phyloP scores from a whole-genome alignment of 2,888 invertebrate species.

The Drosophila borealis region DNA sequence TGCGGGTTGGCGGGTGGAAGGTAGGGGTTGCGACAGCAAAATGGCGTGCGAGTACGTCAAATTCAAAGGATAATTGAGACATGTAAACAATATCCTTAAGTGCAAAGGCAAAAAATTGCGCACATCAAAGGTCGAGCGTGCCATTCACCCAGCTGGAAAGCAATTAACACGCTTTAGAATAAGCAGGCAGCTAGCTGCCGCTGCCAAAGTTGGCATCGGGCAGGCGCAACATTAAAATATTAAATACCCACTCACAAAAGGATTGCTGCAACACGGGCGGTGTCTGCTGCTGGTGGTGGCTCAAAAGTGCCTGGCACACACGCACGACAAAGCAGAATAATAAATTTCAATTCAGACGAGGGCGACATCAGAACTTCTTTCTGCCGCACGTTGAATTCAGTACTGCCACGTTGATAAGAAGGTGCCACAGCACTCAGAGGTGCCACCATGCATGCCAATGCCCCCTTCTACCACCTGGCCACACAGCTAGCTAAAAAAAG shows the following conservation, averaged over 20 bases:
- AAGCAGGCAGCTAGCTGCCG: slow-evolving; percentile 11
- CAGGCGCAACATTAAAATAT: slow-evolving; percentile 47
- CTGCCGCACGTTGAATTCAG: slow-evolving; percentile 43
- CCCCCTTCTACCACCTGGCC: slow-evolving; percentile 12
- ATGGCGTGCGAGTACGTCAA: slow-evolving; percentile 45
- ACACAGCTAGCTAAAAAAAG: slow-evolving; percentile 23
- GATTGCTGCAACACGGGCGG: slow-evolving; percentile 30
- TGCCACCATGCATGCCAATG: slow-evolving; percentile 33
- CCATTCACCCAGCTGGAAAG: slow-evolving; percentile 64
- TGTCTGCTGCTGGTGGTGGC: slow-evolving; percentile 16
- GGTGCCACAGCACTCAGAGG: slow-evolving; percentile 31
- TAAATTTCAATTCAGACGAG: slow-evolving; percentile 78
- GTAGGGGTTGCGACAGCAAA: slow-evolving; percentile 13
- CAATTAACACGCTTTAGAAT: slow-evolving; percentile 66
- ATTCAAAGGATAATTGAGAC: slow-evolving; percentile 78
- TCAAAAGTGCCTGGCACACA: slow-evolving; percentile 66
- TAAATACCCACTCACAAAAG: slow-evolving; percentile 45
- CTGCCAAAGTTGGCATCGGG: neutral
- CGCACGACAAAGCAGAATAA: slow-evolving; percentile 81
- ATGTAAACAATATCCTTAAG: slow-evolving; percentile 76
- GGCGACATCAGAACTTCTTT: slow-evolving; percentile 61
- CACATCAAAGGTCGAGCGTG: slow-evolving; percentile 69
- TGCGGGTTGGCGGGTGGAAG: neutral
- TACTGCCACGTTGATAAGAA: slow-evolving; percentile 71
- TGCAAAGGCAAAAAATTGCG: slow-evolving; percentile 45